Evolutionary conservation across 2,888 invertebrate species (phyloP).

Genomic region (Chalcis sispes): DNA sequence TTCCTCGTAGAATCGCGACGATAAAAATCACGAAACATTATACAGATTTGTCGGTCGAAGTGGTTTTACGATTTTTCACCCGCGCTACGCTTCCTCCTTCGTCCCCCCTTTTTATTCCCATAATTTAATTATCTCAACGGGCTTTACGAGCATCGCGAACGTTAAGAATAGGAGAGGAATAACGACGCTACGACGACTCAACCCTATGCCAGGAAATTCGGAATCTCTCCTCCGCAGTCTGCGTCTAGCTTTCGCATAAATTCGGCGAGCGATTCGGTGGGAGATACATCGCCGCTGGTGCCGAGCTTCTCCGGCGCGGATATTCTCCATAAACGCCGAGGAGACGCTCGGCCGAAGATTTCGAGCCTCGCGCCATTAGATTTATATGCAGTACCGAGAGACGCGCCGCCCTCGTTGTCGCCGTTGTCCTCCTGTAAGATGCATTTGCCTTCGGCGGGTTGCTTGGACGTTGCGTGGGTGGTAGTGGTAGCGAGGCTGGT

Average conservation of each 20-base stretch:
- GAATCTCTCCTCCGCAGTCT: constrained; percentile 36
- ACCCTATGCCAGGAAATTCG: too few species aligned
- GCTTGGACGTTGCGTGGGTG: not conserved
- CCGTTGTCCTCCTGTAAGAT: constrained; percentile 5
- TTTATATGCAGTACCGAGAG: constrained; percentile 58
- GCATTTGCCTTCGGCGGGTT: not conserved
- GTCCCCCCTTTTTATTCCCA: constrained; percentile 66
- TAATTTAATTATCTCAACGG: constrained; percentile 75
- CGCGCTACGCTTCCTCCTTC: constrained; percentile 62
- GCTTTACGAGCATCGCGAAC: constrained; percentile 67
- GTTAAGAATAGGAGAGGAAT: too few species aligned
- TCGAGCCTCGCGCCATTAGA: constrained; percentile 38
- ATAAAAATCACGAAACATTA: constrained; percentile 75
- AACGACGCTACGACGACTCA: too few species aligned
- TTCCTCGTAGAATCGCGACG: constrained; percentile 60
- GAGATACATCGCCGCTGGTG: constrained; percentile 69
- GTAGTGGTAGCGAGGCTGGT: too few species aligned
- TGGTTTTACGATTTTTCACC: constrained; percentile 75
- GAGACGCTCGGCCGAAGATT: constrained; percentile 30
- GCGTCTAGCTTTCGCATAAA: too few species aligned
- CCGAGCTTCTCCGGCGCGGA: constrained; percentile 69
- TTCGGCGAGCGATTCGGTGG: too few species aligned
- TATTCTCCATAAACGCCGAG: constrained; percentile 64
- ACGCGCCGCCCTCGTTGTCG: constrained; percentile 53
- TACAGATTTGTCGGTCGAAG: constrained; percentile 75